Percentiles rank a stretch among this genome's conserved stretches.
Evolutionary conservation across 2,888 invertebrate genomes (phyloP).

Genomic region (Polietes domitor): DNA sequence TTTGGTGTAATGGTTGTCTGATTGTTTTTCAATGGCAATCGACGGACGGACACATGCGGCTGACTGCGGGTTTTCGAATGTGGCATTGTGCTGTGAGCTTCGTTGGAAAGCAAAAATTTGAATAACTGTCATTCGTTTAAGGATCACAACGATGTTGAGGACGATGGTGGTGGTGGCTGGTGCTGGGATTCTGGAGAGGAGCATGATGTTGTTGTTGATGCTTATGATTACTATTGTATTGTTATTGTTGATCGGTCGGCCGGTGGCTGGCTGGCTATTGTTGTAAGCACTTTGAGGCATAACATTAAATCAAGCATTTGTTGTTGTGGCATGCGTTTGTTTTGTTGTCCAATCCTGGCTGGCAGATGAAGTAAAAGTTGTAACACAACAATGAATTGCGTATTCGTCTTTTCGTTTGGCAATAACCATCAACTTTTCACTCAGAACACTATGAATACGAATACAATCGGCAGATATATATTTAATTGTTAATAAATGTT

Average conservation of each 20-base stretch:
- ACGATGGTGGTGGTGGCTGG: neutral
- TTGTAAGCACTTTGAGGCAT: slow-evolving; percentile 29
- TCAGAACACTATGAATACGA: slow-evolving; percentile 26
- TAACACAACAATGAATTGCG: slow-evolving; percentile 45
- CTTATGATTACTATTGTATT: slow-evolving; percentile 43
- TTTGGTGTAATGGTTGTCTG: neutral
- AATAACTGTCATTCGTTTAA: slow-evolving; percentile 56
- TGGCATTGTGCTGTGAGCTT: neutral
- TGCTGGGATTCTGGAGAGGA: neutral
- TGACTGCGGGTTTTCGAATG: neutral
- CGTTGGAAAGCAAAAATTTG: slow-evolving; percentile 49
- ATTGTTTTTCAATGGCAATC: neutral
- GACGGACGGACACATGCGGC: neutral
- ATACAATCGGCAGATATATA: slow-evolving; percentile 29
- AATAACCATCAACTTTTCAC: slow-evolving; percentile 42
- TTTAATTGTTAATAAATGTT: slow-evolving; percentile 58
- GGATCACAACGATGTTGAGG: slow-evolving; percentile 6
- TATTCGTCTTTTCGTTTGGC: slow-evolving; percentile 11
- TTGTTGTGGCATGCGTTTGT: slow-evolving; percentile 41
- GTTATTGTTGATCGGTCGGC: slow-evolving; percentile 34
- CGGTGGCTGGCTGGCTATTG: slow-evolving; percentile 30
- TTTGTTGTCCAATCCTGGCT: neutral
- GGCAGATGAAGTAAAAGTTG: slow-evolving; percentile 59
- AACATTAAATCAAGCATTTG: slow-evolving; percentile 63
- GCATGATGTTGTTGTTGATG: slow-evolving; percentile 20